These are phyloP conservation scores for Turdus rufiventris DNA, from an alignment of 2,113 vertebrate genomes.

Conservation along the genomic window DNA sequence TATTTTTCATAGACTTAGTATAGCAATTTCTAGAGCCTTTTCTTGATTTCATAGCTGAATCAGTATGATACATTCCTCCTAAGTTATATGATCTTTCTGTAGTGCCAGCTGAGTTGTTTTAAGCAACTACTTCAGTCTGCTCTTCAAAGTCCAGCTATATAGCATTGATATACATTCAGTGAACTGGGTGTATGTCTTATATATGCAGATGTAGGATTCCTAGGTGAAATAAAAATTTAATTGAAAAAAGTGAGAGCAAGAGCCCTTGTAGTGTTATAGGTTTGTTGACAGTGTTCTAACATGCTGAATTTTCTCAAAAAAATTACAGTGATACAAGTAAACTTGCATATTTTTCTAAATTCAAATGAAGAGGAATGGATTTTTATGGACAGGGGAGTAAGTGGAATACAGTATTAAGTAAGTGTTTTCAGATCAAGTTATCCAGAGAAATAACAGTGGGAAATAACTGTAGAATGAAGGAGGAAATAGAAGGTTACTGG, in stretches of 20 bases:
- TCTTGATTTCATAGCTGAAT: background rate
- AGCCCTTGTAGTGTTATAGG: background rate
- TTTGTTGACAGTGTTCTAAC: background rate
- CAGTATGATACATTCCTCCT: background rate
- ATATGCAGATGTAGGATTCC: background rate
- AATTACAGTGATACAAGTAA: background rate
- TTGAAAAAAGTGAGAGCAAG: background rate
- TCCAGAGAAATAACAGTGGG: background rate
- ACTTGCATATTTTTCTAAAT: background rate
- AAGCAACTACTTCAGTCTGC: background rate
- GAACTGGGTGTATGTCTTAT: background rate
- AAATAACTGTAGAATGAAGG: background rate
- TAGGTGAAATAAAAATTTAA: background rate
- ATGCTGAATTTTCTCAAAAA: background rate
- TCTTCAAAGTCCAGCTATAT: background rate
- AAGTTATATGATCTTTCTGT: background rate
- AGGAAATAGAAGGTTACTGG: background rate
- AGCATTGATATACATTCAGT: background rate
- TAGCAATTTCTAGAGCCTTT: background rate
- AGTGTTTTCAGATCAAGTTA: background rate
- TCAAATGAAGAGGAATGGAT: background rate
- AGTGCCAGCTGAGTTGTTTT: background rate
- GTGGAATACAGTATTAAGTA: background rate
- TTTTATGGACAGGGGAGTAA: accelerated
- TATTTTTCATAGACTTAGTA: background rate